Conservation (phyloP, 2,797 vertebrate genomes). For the Halcyon badia region DNA sequence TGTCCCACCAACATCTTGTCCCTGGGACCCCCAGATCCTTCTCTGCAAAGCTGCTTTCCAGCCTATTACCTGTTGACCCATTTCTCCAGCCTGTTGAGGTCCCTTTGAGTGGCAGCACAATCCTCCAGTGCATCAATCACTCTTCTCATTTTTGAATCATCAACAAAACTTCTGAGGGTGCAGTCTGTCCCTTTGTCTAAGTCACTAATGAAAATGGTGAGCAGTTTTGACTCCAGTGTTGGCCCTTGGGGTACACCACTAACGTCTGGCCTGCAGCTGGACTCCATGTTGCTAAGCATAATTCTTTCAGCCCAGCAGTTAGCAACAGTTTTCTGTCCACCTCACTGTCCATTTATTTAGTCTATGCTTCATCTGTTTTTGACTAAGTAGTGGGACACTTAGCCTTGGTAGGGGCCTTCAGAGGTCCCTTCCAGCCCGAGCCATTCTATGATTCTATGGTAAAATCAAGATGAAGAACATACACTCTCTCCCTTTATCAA, state of each 20-base stretch:
- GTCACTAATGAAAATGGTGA: not conserved
- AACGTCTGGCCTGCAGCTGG: not conserved
- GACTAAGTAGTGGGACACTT: not conserved
- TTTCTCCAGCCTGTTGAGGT: not conserved
- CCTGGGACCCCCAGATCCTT: not conserved
- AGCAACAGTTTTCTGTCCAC: not conserved
- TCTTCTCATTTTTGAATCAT: not conserved
- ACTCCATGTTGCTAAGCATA: not conserved
- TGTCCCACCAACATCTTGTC: not conserved
- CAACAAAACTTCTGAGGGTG: not conserved
- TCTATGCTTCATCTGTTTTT: not conserved
- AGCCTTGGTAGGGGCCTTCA: not conserved
- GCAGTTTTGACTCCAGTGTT: not conserved
- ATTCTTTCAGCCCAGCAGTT: not conserved
- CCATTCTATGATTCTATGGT: not conserved
- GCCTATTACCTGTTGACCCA: not conserved
- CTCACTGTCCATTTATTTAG: not conserved
- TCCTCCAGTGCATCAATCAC: not conserved
- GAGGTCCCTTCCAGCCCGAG: too few species aligned
- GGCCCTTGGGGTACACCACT: accelerated
- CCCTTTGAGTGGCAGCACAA: not conserved
- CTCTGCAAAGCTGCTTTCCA: not conserved
- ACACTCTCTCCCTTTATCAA: not conserved
- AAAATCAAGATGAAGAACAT: not conserved
- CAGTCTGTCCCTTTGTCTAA: not conserved